These are phyloP conservation scores for Hycleus phaleratus DNA, from an alignment of 1,140 invertebrate species.

Conservation along the genomic window DNA sequence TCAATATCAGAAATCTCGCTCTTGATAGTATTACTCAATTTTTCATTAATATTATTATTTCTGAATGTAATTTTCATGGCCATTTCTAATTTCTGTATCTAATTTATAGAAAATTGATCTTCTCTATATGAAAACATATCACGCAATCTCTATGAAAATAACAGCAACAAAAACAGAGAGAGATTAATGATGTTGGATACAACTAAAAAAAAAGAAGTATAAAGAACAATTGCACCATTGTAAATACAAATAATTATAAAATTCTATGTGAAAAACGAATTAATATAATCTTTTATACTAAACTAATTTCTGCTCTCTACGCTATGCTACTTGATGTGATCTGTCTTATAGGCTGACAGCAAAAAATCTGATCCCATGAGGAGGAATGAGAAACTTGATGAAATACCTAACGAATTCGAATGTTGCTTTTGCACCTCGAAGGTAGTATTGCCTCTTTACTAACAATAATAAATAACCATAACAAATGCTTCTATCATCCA, in stretches of 20 bases:
- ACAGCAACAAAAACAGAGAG: too few species aligned
- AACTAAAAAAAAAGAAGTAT: not conserved
- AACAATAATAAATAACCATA: slow-evolving; percentile 17
- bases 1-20: too few species aligned
- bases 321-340: slow-evolving; percentile 20
- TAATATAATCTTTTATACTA: too few species aligned
- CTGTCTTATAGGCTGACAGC: slow-evolving; percentile 54
- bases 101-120: too few species aligned
- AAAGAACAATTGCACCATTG: not conserved
- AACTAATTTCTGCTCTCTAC: not conserved
- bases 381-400: slow-evolving; percentile 64
- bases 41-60: too few species aligned
- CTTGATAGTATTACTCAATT: too few species aligned
- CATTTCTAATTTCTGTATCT: too few species aligned
- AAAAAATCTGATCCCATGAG: slow-evolving; percentile 57
- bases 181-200: too few species aligned
- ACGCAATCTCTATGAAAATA: too few species aligned
- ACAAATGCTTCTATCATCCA: slow-evolving; percentile 17
- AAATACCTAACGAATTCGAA: slow-evolving; percentile 85
- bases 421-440: slow-evolving; percentile 93
- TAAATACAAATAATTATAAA: not conserved
- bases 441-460: slow-evolving; percentile 54
- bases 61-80: too few species aligned
- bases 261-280: too few species aligned
- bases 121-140: too few species aligned